Conservation (phyloP, 2,888 invertebrate species). For the Halictus quadricinctus region DNA sequence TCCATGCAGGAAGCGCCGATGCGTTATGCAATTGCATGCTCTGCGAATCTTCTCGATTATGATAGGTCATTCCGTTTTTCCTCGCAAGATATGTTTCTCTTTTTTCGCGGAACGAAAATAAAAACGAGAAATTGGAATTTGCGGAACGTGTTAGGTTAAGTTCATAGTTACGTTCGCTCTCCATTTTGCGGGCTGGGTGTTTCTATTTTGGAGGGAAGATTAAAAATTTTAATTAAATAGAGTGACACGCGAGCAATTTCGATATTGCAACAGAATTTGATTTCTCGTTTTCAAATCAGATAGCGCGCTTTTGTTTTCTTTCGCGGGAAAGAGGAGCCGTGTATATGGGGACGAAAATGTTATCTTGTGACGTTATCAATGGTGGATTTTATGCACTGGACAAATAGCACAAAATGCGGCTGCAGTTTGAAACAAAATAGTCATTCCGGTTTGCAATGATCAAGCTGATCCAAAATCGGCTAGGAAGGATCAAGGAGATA, state of each 20-base stretch:
- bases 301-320: neutral
- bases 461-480: too few relatives aligned
- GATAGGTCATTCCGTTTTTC: neutral
- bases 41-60: neutral
- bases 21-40: neutral
- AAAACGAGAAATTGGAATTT: too few relatives aligned
- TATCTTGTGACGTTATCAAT: neutral
- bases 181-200: neutral
- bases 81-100: neutral
- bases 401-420: too few relatives aligned
- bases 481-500: too few relatives aligned
- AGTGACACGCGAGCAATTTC: neutral
- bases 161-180: neutral
- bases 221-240: constrained; percentile 6
- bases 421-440: too few relatives aligned
- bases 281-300: neutral
- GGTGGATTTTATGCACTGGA: neutral
- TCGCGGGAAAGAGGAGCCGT: neutral
- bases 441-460: too few relatives aligned
- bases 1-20: neutral
- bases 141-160: neutral
- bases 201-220: neutral
- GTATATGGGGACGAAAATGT: neutral
- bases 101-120: neutral
- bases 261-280: neutral